Evolutionary conservation across 2,113 vertebrate genomes (phyloP).

Genomic region (Sapayoa aenigma): DNA sequence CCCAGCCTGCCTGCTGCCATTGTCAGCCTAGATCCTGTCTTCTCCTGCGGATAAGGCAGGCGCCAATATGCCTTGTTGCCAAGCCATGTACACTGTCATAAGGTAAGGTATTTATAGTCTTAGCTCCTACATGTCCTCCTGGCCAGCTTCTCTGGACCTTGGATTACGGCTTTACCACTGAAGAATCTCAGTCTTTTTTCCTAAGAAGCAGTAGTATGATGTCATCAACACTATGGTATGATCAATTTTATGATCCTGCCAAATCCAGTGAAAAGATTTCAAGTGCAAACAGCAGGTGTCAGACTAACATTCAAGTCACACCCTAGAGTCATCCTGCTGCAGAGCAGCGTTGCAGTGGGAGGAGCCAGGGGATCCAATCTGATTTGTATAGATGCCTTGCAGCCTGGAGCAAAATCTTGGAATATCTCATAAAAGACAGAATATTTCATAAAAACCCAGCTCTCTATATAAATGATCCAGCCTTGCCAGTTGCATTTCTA

Average conservation of each 20-base stretch:
- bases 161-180: neutral
- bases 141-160: neutral
- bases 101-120: neutral
- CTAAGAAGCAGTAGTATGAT: neutral
- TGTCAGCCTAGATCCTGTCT: neutral
- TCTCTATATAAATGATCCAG: neutral
- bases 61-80: conserved; percentile 1
- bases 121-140: neutral
- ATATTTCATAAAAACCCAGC: too few species aligned
- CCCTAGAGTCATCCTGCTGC: neutral
- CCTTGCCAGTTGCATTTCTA: neutral
- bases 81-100: neutral
- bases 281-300: neutral
- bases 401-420: neutral
- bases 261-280: neutral
- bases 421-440: neutral
- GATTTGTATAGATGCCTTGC: neutral
- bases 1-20: neutral
- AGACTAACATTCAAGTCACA: neutral
- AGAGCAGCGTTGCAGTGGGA: neutral
- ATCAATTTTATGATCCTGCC: neutral
- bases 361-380: neutral
- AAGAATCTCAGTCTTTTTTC: neutral
- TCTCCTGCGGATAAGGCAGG: conserved; percentile 13
- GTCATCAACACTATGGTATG: neutral